Conservation (phyloP, 2,797 vertebrate species). For the Arrhamphus sclerolepis region DNA sequence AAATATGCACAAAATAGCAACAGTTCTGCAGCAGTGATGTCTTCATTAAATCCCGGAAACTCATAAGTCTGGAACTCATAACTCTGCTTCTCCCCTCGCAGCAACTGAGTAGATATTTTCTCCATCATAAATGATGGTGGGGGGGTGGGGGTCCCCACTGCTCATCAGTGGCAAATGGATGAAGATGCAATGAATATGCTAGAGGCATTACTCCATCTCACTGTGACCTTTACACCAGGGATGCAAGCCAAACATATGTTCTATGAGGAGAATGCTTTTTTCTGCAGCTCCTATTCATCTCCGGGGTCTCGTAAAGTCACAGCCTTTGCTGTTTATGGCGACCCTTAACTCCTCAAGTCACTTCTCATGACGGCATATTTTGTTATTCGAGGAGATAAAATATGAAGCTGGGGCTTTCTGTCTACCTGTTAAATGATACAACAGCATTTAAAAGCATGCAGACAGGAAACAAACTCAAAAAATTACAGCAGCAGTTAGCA, state of each 20-base stretch:
- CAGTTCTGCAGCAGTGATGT: slow-evolving; percentile 56
- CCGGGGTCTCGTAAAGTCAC: slow-evolving; percentile 62
- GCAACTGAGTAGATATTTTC: slow-evolving; percentile 65
- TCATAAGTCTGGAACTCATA: slow-evolving; percentile 64
- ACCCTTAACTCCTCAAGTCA: slow-evolving; percentile 57
- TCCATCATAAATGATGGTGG: slow-evolving; percentile 68
- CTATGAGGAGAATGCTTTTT: slow-evolving; percentile 69
- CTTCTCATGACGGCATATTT: slow-evolving; percentile 48
- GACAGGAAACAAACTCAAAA: slow-evolving; percentile 35
- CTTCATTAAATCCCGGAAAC: slow-evolving; percentile 73
- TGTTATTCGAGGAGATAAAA: slow-evolving; percentile 49
- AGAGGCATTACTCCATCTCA: slow-evolving; percentile 68
- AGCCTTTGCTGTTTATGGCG: slow-evolving; percentile 68
- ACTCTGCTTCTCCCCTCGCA: slow-evolving; percentile 52
- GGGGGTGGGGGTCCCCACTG: slow-evolving; percentile 45
- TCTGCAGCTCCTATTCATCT: slow-evolving; percentile 61
- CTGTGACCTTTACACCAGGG: slow-evolving; percentile 74
- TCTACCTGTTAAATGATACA: slow-evolving; percentile 32
- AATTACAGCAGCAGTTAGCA: slow-evolving; percentile 49
- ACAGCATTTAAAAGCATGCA: slow-evolving; percentile 36
- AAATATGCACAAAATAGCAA: slow-evolving; percentile 53
- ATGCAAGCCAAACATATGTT: slow-evolving; percentile 63
- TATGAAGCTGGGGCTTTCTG: slow-evolving; percentile 41
- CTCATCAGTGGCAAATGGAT: slow-evolving; percentile 62
- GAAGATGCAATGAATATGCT: slow-evolving; percentile 56